phyloP scores from a whole-genome alignment of 2,888 invertebrate species.

The Dynastes hyllus region DNA sequence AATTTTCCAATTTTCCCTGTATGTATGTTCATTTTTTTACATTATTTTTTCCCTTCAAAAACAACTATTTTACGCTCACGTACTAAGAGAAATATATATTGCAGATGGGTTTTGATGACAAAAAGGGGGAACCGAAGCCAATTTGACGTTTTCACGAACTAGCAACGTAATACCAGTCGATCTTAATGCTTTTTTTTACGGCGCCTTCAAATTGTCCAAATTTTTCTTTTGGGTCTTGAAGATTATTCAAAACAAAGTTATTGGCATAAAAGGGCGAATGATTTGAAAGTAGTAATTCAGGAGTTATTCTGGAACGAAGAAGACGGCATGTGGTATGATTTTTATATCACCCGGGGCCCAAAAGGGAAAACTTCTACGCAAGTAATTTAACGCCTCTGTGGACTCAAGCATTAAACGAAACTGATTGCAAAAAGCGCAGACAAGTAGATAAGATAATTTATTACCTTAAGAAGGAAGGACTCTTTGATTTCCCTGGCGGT shows the following conservation, averaged over 20 bases:
- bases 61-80: too few relatives aligned
- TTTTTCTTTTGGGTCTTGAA: constrained; percentile 74
- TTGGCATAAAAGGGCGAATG: constrained; percentile 74
- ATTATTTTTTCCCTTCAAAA: too few relatives aligned
- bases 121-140: constrained; percentile 74
- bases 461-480: constrained; percentile 2
- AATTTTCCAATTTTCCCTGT: too few relatives aligned
- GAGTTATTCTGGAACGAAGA: constrained; percentile 84
- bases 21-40: too few relatives aligned
- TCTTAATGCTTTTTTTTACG: constrained; percentile 84
- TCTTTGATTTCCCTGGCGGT: constrained; percentile 72
- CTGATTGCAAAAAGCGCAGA: constrained; percentile 5
- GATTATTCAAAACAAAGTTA: constrained; percentile 70
- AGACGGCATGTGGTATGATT: constrained; percentile 88
- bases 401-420: constrained; percentile 70
- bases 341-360: constrained; percentile 76
- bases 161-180: constrained; percentile 85
- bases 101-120: constrained; percentile 80
- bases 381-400: constrained; percentile 83
- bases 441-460: constrained; percentile 6
- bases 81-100: not conserved
- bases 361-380: constrained; percentile 70
- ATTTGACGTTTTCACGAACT: constrained; percentile 79
- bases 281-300: constrained; percentile 78
- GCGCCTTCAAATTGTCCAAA: constrained; percentile 79